phyloP scores from a whole-genome alignment of 2,888 invertebrate genomes.

The Eupithecia tripunctaria region DNA sequence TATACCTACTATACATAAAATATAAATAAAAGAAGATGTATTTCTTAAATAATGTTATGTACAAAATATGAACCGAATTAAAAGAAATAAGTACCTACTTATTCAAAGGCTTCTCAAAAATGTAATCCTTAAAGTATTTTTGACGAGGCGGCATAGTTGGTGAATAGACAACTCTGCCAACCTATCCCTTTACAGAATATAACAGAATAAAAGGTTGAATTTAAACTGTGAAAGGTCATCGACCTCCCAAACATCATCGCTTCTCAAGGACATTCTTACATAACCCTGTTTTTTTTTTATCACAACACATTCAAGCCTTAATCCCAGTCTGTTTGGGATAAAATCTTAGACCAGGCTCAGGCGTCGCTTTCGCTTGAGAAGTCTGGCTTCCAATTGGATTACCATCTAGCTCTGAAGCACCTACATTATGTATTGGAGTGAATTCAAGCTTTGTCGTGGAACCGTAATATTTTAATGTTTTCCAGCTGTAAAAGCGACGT shows the following conservation, averaged over 20 bases:
- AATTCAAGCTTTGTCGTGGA: slow-evolving; percentile 23
- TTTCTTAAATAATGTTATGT: too few relatives aligned
- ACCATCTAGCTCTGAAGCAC: slow-evolving; percentile 31
- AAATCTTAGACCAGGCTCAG: slow-evolving; percentile 17
- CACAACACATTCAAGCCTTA: not conserved
- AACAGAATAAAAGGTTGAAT: not conserved
- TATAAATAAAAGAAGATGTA: too few relatives aligned
- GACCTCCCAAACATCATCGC: not conserved
- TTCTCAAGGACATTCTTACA: not conserved
- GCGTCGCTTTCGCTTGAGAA: slow-evolving; percentile 31
- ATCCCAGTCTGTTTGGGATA: slow-evolving; percentile 5
- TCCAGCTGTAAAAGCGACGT: not conserved
- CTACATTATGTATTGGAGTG: slow-evolving; percentile 28
- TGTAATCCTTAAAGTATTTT: not conserved
- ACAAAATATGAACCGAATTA: too few relatives aligned
- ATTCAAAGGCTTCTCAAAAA: not conserved
- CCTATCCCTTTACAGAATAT: not conserved
- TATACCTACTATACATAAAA: too few relatives aligned
- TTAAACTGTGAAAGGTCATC: not conserved
- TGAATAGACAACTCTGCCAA: not conserved
- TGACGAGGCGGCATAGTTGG: too few relatives aligned
- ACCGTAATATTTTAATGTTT: not conserved
- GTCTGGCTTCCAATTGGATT: slow-evolving; percentile 36
- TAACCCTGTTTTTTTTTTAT: not conserved
- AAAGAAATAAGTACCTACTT: not conserved